phyloP scores from a whole-genome alignment of 2,113 vertebrate genomes.

The Halcyon malimbica region DNA sequence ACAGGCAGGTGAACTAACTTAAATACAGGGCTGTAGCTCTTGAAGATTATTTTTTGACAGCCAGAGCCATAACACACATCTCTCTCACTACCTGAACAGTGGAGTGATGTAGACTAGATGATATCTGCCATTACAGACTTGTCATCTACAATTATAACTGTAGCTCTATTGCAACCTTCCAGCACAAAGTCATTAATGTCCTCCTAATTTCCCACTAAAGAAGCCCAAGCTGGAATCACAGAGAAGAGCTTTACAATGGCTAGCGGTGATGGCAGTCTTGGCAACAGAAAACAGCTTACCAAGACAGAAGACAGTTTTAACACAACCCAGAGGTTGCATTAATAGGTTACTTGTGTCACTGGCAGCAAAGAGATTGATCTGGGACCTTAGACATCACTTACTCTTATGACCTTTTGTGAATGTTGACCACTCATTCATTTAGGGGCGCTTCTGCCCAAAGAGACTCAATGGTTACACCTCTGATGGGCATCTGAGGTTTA shows the following conservation, averaged over 20 bases:
- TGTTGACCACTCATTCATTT: background rate
- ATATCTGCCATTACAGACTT: background rate
- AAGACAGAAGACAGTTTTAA: background rate
- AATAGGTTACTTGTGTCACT: background rate
- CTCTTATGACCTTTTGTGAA: background rate
- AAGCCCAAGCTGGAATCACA: background rate
- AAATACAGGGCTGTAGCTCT: rapidly evolving
- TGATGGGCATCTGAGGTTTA: background rate
- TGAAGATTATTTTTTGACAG: background rate
- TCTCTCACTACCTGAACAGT: background rate
- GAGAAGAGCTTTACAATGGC: background rate
- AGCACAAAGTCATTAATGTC: background rate
- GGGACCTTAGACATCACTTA: background rate
- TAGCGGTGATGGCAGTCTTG: background rate
- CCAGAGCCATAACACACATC: background rate
- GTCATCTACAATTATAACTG: background rate
- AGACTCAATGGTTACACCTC: background rate
- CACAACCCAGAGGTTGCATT: background rate
- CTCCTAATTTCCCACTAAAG: background rate
- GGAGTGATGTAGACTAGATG: background rate
- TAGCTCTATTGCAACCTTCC: background rate
- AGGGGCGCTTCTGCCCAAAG: background rate
- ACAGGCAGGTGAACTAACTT: background rate
- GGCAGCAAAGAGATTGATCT: background rate
- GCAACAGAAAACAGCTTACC: background rate